Conservation (phyloP, 2,888 invertebrate species). For the Ariolimax columbianus region DNA sequence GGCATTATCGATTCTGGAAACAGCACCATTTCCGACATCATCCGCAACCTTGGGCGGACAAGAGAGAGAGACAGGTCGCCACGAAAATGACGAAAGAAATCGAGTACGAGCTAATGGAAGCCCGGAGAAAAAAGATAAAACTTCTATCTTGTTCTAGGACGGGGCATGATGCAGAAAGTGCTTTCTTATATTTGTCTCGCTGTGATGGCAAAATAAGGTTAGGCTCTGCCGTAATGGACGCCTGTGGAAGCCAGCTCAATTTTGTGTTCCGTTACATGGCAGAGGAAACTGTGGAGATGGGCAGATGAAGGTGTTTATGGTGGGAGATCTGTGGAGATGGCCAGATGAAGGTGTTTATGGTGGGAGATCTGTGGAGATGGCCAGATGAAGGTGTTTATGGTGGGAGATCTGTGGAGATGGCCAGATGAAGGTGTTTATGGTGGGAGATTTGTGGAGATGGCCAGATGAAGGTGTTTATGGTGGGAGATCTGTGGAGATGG, state of each 20-base stretch:
- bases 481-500: too few relatives aligned
- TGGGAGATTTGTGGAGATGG: too few relatives aligned
- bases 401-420: neutral
- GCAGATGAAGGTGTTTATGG: too few relatives aligned
- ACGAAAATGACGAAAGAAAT: neutral
- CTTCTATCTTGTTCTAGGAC: neutral
- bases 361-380: neutral
- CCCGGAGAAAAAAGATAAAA: neutral
- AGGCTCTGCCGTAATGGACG: neutral
- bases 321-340: too few relatives aligned
- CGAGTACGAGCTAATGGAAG: neutral
- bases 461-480: too few relatives aligned
- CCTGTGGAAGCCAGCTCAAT: neutral
- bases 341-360: too few relatives aligned
- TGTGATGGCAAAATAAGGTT: neutral
- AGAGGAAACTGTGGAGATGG: neutral
- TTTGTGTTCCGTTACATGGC: neutral
- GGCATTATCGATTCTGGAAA: neutral
- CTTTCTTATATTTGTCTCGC: neutral
- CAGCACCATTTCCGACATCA: neutral
- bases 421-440: too few relatives aligned
- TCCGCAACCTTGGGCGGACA: neutral
- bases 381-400: neutral
- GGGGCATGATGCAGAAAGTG: neutral
- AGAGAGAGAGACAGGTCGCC: neutral